Evolutionary conservation across 2,888 invertebrate genomes (phyloP).

Genomic region (Gastracanthus pulcherrimus): DNA sequence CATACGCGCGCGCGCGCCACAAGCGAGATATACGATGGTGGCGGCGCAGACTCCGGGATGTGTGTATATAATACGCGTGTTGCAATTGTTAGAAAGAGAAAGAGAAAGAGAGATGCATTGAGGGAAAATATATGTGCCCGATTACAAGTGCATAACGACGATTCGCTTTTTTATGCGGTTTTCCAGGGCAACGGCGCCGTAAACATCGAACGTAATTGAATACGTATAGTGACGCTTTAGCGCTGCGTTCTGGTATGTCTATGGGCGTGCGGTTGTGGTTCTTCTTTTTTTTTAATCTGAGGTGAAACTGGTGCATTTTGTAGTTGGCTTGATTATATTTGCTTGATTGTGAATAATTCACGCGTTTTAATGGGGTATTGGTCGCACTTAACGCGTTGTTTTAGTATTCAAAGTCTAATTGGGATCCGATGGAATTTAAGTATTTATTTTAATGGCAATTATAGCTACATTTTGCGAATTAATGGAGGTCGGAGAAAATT

Average conservation of each 20-base stretch:
- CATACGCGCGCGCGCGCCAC: constrained; percentile 1
- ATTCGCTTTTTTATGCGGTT: background rate
- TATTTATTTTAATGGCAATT: background rate
- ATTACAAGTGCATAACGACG: background rate
- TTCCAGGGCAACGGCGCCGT: background rate
- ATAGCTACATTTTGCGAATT: background rate
- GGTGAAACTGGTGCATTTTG: background rate
- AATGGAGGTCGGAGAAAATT: background rate
- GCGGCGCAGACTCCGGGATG: background rate
- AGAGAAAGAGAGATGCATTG: background rate
- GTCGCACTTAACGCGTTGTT: background rate
- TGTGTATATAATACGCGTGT: background rate
- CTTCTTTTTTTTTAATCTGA: too few relatives aligned
- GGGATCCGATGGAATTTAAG: background rate
- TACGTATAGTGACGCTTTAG: background rate
- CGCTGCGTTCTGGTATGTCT: background rate
- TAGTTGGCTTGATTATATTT: background rate
- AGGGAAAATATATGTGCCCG: background rate
- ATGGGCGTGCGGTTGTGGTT: too few relatives aligned
- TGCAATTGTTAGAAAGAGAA: constrained; percentile 40
- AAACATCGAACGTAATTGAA: constrained; percentile 4
- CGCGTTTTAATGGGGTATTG: background rate
- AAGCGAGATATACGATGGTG: constrained; percentile 2
- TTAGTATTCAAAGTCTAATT: constrained; percentile 28
- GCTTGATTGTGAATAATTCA: constrained; percentile 18